phyloP scores from a whole-genome alignment of 1,140 invertebrate genomes.

The Drosophila nigrodunni region DNA sequence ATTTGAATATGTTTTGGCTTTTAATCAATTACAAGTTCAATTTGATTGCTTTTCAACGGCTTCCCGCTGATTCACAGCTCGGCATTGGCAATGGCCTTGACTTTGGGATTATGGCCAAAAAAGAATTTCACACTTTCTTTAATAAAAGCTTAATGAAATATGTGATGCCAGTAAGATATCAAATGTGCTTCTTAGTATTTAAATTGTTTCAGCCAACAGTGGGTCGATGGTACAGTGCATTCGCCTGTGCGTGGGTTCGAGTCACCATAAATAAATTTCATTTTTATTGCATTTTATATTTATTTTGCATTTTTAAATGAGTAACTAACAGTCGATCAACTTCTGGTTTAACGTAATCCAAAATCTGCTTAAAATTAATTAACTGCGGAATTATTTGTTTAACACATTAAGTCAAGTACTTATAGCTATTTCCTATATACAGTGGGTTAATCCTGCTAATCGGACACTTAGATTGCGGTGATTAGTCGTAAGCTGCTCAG shows the following conservation, averaged over 20 bases:
- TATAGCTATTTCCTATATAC: conserved; percentile 30
- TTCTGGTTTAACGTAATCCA: conserved; percentile 7
- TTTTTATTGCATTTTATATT: too few relatives aligned
- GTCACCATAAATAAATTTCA: too few relatives aligned
- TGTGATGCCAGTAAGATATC: too few relatives aligned
- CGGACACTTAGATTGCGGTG: conserved; percentile 5
- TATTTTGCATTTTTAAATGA: too few relatives aligned
- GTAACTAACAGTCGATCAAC: too few relatives aligned
- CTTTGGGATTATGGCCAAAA: conserved; percentile 1
- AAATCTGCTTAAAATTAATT: conserved; percentile 61
- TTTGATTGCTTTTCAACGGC: conserved; percentile 42
- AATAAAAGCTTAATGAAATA: not conserved
- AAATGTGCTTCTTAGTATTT: not conserved
- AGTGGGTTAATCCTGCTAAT: conserved; percentile 9
- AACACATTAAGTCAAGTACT: conserved; percentile 8
- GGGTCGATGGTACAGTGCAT: too few relatives aligned
- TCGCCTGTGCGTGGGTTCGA: too few relatives aligned
- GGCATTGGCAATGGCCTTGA: conserved; percentile 40
- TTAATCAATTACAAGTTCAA: conserved; percentile 74
- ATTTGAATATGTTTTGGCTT: conserved; percentile 62
- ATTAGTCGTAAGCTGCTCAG: conserved; percentile 18
- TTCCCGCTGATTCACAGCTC: conserved; percentile 34
- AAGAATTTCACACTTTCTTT: conserved; percentile 37
- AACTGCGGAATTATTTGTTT: conserved; percentile 25
- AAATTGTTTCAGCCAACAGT: too few relatives aligned